phyloP scores from a whole-genome alignment of 2,113 vertebrate genomes.

The Bucco capensis region DNA sequence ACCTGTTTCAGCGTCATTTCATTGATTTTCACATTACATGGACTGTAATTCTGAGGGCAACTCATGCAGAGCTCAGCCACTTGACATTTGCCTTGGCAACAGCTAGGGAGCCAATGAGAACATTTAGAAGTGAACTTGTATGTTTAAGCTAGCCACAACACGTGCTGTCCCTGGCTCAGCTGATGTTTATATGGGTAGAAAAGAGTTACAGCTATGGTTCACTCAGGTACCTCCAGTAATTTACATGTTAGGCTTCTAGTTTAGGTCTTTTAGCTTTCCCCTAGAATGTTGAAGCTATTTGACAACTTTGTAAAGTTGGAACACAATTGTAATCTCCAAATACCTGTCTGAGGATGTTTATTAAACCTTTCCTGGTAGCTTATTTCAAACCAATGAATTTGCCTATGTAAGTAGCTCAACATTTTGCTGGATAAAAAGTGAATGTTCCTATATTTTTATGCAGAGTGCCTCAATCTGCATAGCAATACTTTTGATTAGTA shows the following conservation, averaged over 20 bases:
- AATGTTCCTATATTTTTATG: neutral
- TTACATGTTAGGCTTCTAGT: neutral
- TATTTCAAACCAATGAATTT: neutral
- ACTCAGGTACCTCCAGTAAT: neutral
- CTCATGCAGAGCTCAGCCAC: neutral
- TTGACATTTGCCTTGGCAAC: neutral
- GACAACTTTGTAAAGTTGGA: neutral
- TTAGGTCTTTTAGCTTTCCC: neutral
- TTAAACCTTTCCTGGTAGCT: neutral
- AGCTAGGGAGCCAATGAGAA: neutral
- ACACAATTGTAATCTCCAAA: neutral
- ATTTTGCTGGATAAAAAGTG: neutral
- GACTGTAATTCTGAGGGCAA: neutral
- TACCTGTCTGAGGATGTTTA: neutral
- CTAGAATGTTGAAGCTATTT: neutral
- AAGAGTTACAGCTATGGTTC: neutral
- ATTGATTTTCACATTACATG: neutral
- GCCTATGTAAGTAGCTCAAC: neutral
- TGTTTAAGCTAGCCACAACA: neutral
- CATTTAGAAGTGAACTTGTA: neutral
- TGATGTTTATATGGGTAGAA: neutral
- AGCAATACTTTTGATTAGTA: neutral
- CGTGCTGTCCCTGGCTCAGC: fast-evolving
- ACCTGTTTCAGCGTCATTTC: neutral
- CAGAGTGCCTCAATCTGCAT: neutral